Evolutionary conservation across 1,140 invertebrate genomes (phyloP).

Genomic region (Pemphigus obesinymphae): DNA sequence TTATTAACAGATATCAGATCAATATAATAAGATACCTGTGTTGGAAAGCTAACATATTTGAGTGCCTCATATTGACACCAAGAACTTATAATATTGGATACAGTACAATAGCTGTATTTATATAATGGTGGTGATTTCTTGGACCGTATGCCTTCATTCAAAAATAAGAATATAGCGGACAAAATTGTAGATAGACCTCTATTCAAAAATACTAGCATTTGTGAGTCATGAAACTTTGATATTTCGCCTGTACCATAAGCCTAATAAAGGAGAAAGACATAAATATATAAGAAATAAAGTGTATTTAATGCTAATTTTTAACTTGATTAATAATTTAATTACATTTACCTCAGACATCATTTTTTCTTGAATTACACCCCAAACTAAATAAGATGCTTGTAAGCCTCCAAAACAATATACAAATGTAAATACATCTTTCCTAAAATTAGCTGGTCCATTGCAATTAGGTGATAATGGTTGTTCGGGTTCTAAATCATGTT

Average conservation of each 20-base stretch:
- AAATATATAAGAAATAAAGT: constrained; percentile 31
- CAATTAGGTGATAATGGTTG: neutral
- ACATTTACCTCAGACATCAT: constrained; percentile 80
- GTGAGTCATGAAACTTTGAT: constrained; percentile 81
- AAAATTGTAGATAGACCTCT: constrained; percentile 78
- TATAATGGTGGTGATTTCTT: constrained; percentile 81
- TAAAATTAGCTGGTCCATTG: constrained; percentile 12
- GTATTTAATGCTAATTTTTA: constrained; percentile 3
- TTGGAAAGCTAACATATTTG: constrained; percentile 97
- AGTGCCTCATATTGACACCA: constrained; percentile 99
- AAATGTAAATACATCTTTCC: constrained; percentile 15
- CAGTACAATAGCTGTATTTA: constrained; percentile 93
- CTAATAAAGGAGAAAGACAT: constrained; percentile 42
- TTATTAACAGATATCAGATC: neutral
- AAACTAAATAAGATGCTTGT: constrained; percentile 50
- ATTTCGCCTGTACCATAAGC: constrained; percentile 56
- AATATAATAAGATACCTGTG: constrained; percentile 64
- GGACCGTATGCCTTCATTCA: constrained; percentile 58
- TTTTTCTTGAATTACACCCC: constrained; percentile 92
- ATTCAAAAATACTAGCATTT: constrained; percentile 94
- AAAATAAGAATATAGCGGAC: constrained; percentile 59
- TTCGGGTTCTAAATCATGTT: neutral
- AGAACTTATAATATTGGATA: constrained; percentile 97
- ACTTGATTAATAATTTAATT: too few relatives aligned
- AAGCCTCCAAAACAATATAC: constrained; percentile 26